Percentiles rank a stretch among this genome's conserved stretches.
Evolutionary conservation across 2,797 vertebrate genomes (phyloP).

Genomic region (Clarias laeviceps): DNA sequence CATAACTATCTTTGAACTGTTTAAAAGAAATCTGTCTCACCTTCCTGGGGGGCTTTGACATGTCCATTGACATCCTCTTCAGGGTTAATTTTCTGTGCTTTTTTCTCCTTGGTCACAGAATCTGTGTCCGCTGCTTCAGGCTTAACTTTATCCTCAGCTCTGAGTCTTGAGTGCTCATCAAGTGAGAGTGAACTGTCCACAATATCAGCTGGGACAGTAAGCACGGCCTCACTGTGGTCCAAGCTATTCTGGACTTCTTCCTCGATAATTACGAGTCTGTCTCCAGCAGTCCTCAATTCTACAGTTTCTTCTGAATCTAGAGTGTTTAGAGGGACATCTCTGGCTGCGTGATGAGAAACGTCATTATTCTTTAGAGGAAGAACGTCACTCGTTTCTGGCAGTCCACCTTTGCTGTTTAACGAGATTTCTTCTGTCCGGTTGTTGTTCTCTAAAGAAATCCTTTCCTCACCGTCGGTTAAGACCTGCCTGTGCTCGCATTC

Average conservation of each 20-base stretch:
- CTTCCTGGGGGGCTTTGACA: constrained; percentile 18
- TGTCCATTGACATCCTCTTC: background rate
- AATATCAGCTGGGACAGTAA: constrained; percentile 17
- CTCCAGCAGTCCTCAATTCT: background rate
- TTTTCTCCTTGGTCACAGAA: constrained; percentile 2
- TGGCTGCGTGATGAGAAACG: background rate
- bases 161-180: constrained; percentile 1
- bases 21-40: constrained; percentile 34
- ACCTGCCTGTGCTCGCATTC: background rate
- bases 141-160: background rate
- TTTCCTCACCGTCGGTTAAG: background rate
- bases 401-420: background rate
- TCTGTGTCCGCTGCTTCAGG: background rate
- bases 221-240: constrained; percentile 13
- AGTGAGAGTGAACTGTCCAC: background rate
- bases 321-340: background rate
- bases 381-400: background rate
- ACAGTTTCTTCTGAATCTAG: constrained; percentile 1
- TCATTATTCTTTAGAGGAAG: background rate
- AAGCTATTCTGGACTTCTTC: constrained; percentile 17
- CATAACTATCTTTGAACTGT: background rate
- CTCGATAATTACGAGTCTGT: constrained; percentile 16
- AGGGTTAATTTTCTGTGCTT: background rate
- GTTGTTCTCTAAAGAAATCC: background rate
- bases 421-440: constrained; percentile 4